Conservation (phyloP, 1,140 invertebrate genomes). For the Capitella teleta region DNA sequence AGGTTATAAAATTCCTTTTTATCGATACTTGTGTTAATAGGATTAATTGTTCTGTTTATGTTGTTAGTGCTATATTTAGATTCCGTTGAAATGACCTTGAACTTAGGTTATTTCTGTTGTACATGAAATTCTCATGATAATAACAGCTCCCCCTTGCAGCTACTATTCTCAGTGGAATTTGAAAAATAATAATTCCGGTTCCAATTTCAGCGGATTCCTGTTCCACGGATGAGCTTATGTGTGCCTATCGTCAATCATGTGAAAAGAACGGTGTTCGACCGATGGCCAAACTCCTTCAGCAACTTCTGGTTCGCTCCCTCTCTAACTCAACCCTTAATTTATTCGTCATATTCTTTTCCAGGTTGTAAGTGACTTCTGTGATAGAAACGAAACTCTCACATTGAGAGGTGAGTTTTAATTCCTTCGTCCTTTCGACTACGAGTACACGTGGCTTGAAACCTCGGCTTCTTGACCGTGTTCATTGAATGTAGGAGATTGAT, state of each 20-base stretch:
- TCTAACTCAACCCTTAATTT: background rate
- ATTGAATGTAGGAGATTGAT: background rate
- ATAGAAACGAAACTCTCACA: conserved; percentile 27
- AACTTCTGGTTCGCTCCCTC: conserved; percentile 49
- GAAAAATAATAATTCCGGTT: background rate
- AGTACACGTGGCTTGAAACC: background rate
- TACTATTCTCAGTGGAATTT: background rate
- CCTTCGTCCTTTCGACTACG: background rate
- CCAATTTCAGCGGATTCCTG: conserved; percentile 20
- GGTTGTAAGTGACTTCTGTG: conserved; percentile 37
- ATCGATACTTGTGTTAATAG: background rate
- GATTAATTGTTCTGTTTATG: background rate
- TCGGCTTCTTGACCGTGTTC: background rate
- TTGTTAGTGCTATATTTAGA: background rate
- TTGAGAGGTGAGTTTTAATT: conserved; percentile 23
- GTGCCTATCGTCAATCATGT: conserved; percentile 60
- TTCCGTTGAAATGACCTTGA: background rate
- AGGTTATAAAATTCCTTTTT: background rate
- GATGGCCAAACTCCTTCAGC: conserved; percentile 55
- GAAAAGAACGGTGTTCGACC: conserved; percentile 56
- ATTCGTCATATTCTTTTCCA: conserved; percentile 26
- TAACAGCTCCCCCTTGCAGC: background rate
- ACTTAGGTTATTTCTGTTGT: background rate
- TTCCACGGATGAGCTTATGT: conserved; percentile 52
- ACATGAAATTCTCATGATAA: background rate